A percentile compares a stretch with the other conserved stretches of the same genome.
Conservation (phyloP, 1,140 invertebrate genomes). For the Caenorhabditis briggsae region DNA sequence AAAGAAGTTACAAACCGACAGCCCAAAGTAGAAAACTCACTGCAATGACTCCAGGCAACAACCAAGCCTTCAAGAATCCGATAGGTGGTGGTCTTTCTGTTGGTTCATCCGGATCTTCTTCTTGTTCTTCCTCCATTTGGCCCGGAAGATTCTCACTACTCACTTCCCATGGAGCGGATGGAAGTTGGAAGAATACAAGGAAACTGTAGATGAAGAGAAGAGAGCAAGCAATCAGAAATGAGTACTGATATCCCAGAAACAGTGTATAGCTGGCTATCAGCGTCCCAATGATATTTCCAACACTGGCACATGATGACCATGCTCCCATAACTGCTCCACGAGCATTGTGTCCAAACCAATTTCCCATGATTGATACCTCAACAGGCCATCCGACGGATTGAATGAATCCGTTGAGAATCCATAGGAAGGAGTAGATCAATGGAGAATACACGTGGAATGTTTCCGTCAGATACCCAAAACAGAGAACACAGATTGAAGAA, state of each 20-base stretch:
- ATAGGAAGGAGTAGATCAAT: slow-evolving; percentile 53
- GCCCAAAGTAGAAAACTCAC: slow-evolving; percentile 67
- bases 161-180: slow-evolving; percentile 78
- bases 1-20: no score
- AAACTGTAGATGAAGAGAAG: slow-evolving; percentile 79
- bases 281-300: slow-evolving; percentile 81
- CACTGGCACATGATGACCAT: slow-evolving; percentile 80
- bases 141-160: slow-evolving; percentile 46
- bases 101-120: neutral
- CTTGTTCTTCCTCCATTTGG: neutral
- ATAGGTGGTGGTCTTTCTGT: slow-evolving; percentile 59
- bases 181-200: slow-evolving; percentile 78
- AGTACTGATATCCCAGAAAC: slow-evolving; percentile 75
- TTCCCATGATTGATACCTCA: slow-evolving; percentile 77
- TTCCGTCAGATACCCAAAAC: slow-evolving; percentile 61
- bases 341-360: slow-evolving; percentile 79
- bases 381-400: slow-evolving; percentile 64
- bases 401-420: slow-evolving; percentile 59
- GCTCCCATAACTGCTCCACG: slow-evolving; percentile 80
- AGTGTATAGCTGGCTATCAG: slow-evolving; percentile 79
- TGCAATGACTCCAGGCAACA: slow-evolving; percentile 80
- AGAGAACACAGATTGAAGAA: slow-evolving; percentile 57
- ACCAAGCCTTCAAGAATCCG: slow-evolving; percentile 78
- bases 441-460: slow-evolving; percentile 39
- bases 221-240: slow-evolving; percentile 79